These are phyloP conservation scores for Erinaceus europaeus DNA, from an alignment of 2,113 vertebrate species.

Conservation along the genomic window DNA sequence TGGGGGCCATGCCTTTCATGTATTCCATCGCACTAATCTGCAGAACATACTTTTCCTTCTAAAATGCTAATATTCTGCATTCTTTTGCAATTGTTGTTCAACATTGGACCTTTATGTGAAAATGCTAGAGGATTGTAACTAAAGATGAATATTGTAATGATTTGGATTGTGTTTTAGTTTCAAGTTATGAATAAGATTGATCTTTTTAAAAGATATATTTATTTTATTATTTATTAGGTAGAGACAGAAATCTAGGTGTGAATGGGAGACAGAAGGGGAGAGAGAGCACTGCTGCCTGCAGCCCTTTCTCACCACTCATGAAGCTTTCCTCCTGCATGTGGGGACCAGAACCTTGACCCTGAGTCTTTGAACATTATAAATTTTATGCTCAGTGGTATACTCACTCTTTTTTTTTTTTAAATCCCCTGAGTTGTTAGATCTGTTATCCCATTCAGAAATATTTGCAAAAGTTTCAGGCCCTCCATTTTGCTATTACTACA, in stretches of 20 bases:
- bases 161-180: not conserved
- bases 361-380: no score
- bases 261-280: no score
- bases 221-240: no score
- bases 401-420: not conserved
- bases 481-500: not conserved
- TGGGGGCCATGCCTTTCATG: no score
- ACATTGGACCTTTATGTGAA: not conserved
- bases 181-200: not conserved
- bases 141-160: conserved; percentile 1
- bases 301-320: no score
- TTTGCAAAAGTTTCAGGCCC: not conserved
- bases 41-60: not conserved
- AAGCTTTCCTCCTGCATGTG: no score
- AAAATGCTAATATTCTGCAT: not conserved
- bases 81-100: not conserved
- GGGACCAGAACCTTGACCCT: no score
- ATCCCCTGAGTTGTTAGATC: not conserved
- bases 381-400: no score
- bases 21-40: not conserved
- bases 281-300: no score
- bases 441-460: not conserved
- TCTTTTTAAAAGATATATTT: no score
- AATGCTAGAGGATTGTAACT: not conserved
- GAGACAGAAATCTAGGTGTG: no score